Percentiles rank a stretch among this genome's conserved stretches.
Evolutionary conservation across 92 coral and sea anemone genomes (phyloP).

Genomic region (Palythoa grandiflora): DNA sequence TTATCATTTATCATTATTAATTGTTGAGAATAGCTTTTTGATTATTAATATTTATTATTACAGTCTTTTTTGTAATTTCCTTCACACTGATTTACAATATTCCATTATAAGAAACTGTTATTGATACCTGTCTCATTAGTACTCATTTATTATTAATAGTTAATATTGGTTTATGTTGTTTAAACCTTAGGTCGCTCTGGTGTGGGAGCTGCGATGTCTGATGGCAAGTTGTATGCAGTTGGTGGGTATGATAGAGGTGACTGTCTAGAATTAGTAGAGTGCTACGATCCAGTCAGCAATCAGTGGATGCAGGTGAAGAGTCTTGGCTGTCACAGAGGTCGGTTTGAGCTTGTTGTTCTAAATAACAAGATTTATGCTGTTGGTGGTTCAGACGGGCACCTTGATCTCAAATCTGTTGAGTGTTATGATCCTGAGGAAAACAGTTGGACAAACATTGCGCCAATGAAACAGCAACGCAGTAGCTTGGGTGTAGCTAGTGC

Average conservation of each 20-base stretch:
- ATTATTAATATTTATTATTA: background rate
- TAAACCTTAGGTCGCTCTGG: slow-evolving; percentile 90
- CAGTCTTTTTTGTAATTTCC: no score
- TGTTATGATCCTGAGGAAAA: slow-evolving; percentile 78
- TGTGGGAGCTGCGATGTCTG: slow-evolving; percentile 91
- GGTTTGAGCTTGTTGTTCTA: slow-evolving; percentile 80
- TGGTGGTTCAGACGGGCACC: slow-evolving; percentile 95
- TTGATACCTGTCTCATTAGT: no score
- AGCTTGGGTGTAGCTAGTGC: slow-evolving; percentile 88
- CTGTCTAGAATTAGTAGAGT: slow-evolving; percentile 88
- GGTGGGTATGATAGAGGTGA: slow-evolving; percentile 99
- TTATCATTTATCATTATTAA: no score
- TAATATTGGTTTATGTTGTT: background rate
- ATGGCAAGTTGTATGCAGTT: slow-evolving; percentile 91
- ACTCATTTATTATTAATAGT: background rate
- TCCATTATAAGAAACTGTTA: no score
- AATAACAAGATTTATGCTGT: slow-evolving; percentile 87
- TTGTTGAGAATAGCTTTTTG: no score
- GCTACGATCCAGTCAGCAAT: slow-evolving; percentile 81
- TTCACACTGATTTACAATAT: no score
- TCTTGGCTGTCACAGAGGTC: slow-evolving; percentile 83
- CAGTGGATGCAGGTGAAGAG: slow-evolving; percentile 90
- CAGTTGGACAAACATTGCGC: slow-evolving; percentile 76
- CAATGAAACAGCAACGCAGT: slow-evolving; percentile 90
- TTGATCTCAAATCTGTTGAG: slow-evolving; percentile 88